phyloP scores from a whole-genome alignment of 2,888 invertebrate species.

The Parnassius orleans region DNA sequence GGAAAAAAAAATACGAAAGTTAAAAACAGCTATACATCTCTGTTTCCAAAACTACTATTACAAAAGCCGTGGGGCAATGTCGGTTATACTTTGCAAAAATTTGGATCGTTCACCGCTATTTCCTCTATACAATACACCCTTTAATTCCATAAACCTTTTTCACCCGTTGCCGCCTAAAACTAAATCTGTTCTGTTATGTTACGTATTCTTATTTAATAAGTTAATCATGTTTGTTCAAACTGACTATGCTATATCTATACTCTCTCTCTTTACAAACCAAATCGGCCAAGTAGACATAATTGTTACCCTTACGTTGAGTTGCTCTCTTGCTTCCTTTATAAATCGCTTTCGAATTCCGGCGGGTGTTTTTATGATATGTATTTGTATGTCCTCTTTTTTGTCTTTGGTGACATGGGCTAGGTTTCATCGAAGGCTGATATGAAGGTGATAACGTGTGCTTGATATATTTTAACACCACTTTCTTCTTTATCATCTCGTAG shows the following conservation, averaged over 20 bases:
- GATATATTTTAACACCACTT: no score
- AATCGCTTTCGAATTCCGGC: no score
- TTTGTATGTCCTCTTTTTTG: no score
- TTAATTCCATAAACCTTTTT: neutral
- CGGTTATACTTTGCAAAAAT: neutral
- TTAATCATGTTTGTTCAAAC: no score
- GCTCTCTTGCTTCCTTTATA: no score
- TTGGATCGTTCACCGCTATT: constrained; percentile 1
- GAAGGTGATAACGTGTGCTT: no score
- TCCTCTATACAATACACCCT: constrained; percentile 1
- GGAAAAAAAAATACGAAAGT: constrained; percentile 61
- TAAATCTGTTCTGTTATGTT: constrained; percentile 9
- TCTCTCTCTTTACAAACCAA: constrained; percentile 6
- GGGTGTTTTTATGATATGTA: no score
- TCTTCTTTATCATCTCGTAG: no score
- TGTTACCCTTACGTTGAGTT: no score
- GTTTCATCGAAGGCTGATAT: no score
- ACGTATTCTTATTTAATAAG: no score
- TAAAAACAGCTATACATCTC: constrained; percentile 38
- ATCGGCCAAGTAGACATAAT: neutral
- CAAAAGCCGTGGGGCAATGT: neutral
- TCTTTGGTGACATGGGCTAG: no score
- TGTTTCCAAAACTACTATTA: neutral
- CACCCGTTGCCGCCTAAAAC: constrained; percentile 1
- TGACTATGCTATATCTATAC: neutral